Conservation (phyloP, 2,113 vertebrate genomes). For the Pteronura brasiliensis region DNA sequence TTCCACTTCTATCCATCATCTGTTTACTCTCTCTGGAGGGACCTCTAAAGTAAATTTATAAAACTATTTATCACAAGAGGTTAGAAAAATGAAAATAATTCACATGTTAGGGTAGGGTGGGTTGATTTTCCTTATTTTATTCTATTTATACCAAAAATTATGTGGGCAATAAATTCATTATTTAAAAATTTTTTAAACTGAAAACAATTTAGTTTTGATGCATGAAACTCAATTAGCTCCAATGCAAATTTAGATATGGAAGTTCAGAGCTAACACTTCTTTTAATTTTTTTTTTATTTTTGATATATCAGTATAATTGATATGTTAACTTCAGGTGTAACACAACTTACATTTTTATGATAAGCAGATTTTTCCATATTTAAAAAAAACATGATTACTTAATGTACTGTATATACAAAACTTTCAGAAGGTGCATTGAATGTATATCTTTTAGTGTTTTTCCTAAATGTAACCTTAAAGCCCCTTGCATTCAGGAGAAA, state of each 20-base stretch:
- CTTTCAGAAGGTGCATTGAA: background rate
- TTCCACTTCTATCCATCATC: background rate
- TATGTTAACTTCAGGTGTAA: background rate
- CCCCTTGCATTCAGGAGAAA: background rate
- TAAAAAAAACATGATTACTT: background rate
- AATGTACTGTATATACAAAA: background rate
- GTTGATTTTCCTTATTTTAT: background rate
- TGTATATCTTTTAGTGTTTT: background rate
- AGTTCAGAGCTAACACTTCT: background rate
- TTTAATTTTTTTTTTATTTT: background rate
- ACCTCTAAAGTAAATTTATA: background rate
- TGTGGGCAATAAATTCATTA: background rate
- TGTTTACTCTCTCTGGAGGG: background rate
- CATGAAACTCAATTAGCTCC: background rate
- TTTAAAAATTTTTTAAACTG: background rate
- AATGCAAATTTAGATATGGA: background rate
- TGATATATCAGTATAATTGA: background rate
- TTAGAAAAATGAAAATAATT: background rate
- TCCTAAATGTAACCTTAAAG: slow-evolving; percentile 20
- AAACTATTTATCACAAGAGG: background rate
- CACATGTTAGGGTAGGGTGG: background rate
- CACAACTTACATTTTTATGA: background rate
- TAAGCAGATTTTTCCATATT: background rate
- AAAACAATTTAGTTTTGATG: background rate
- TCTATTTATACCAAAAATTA: background rate